Conservation (phyloP, 2,888 invertebrate genomes). For the Plutella xylostella region DNA sequence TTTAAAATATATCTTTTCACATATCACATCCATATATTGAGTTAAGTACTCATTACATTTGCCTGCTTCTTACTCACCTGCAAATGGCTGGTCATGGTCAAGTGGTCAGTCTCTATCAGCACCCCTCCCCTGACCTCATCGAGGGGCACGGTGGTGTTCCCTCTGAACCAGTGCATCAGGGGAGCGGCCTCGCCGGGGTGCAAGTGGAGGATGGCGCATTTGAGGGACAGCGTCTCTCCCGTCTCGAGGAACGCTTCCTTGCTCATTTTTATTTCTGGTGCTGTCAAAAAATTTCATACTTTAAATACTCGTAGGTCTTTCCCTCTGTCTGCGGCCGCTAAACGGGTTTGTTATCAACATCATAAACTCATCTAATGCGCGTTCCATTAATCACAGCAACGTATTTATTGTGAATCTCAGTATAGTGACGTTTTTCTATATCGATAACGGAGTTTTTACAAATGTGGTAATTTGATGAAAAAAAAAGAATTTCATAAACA, state of each 20-base stretch:
- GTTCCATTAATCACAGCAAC: too few relatives aligned
- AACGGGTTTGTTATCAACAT: too few relatives aligned
- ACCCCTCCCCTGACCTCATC: slow-evolving; percentile 63
- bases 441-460: too few relatives aligned
- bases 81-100: slow-evolving; percentile 50
- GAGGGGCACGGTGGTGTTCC: slow-evolving; percentile 36
- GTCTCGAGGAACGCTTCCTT: slow-evolving; percentile 57
- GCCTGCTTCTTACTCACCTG: slow-evolving; percentile 31
- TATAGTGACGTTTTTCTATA: too few relatives aligned
- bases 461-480: too few relatives aligned
- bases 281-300: slow-evolving; percentile 27
- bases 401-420: too few relatives aligned
- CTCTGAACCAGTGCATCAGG: slow-evolving; percentile 48
- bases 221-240: slow-evolving; percentile 54
- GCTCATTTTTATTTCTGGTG: slow-evolving; percentile 50
- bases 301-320: too few relatives aligned
- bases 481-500: too few relatives aligned
- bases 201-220: slow-evolving; percentile 47
- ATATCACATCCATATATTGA: too few relatives aligned
- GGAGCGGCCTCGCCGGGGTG: slow-evolving; percentile 37
- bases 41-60: background rate
- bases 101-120: slow-evolving; percentile 51
- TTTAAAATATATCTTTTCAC: too few relatives aligned
- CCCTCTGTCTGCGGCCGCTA: too few relatives aligned
- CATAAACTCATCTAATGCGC: too few relatives aligned